Percentiles rank a stretch among this genome's conserved stretches.
Conservation (phyloP, 1,140 invertebrate genomes). For the Ostrea edulis region DNA sequence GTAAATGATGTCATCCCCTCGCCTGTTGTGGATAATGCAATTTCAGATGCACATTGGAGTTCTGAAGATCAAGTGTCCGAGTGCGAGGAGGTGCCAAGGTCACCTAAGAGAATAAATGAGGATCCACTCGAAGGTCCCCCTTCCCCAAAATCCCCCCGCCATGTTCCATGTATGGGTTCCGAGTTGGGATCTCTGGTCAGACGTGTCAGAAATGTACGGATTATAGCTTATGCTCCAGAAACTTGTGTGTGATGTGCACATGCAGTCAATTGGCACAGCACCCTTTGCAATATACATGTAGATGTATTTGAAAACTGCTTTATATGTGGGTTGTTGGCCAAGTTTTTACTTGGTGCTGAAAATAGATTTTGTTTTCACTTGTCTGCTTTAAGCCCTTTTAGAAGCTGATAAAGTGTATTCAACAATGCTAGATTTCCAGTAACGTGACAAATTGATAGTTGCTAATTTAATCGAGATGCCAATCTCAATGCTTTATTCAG, state of each 20-base stretch:
- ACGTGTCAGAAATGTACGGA: slow-evolving; percentile 67
- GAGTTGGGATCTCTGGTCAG: slow-evolving; percentile 65
- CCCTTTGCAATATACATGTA: not conserved
- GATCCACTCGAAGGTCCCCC: slow-evolving; percentile 44
- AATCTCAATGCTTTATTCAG: not conserved
- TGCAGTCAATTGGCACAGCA: not conserved
- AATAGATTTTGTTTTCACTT: not conserved
- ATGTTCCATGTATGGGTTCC: slow-evolving; percentile 61
- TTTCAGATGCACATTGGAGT: slow-evolving; percentile 22
- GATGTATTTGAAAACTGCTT: not conserved
- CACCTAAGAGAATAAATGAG: slow-evolving; percentile 46
- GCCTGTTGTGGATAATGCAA: slow-evolving; percentile 54
- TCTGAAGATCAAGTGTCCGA: not conserved
- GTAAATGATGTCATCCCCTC: slow-evolving; percentile 69
- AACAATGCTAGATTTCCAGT: not conserved
- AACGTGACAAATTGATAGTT: not conserved
- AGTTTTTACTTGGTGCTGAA: not conserved
- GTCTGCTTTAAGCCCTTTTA: not conserved
- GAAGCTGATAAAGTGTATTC: not conserved
- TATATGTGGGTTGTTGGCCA: not conserved
- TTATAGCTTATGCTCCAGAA: slow-evolving; percentile 66
- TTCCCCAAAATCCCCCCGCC: slow-evolving; percentile 50
- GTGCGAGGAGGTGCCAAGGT: slow-evolving; percentile 40
- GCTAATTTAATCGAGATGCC: not conserved
- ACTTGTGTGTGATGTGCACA: slow-evolving; percentile 64